A percentile compares a stretch with the other conserved stretches of the same genome.
phyloP scores from a whole-genome alignment of 2,113 vertebrate species.

The Typhlomys cinereus region DNA sequence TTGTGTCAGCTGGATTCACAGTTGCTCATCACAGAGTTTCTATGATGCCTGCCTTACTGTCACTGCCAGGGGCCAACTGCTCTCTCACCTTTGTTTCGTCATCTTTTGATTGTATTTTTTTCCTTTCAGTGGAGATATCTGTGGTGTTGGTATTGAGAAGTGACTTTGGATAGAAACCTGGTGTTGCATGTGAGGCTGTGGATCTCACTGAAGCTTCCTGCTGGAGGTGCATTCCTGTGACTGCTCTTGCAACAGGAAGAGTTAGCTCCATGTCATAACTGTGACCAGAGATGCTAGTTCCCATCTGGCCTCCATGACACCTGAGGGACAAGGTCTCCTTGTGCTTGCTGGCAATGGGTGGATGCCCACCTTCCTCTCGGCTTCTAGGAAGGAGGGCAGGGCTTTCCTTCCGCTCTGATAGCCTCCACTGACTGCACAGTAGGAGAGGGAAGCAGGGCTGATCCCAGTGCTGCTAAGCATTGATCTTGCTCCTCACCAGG shows the following conservation, averaged over 20 bases:
- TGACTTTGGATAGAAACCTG: constrained; percentile 1
- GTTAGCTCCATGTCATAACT: not conserved
- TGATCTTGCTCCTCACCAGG: not conserved
- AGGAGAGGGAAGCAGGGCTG: not conserved
- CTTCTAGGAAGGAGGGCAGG: not conserved
- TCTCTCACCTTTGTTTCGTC: constrained; percentile 24
- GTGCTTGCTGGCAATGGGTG: not conserved
- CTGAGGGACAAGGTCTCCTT: not conserved
- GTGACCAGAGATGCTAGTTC: not conserved
- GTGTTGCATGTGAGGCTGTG: not conserved
- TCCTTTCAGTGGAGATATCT: constrained; percentile 35
- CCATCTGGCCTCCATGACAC: not conserved
- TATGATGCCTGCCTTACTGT: too few species aligned
- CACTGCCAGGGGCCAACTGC: too few species aligned
- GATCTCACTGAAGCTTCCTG: not conserved
- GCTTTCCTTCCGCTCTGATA: not conserved
- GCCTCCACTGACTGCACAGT: not conserved
- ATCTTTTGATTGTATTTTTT: too few species aligned
- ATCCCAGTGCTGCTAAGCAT: not conserved
- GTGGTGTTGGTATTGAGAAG: constrained; percentile 29
- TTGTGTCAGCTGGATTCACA: constrained; percentile 20
- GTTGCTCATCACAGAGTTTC: not conserved
- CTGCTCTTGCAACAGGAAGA: not conserved
- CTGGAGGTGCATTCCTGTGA: not conserved
- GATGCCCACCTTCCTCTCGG: not conserved